Conservation (phyloP, 2,113 vertebrate genomes). For the Pampusana beccarii region DNA sequence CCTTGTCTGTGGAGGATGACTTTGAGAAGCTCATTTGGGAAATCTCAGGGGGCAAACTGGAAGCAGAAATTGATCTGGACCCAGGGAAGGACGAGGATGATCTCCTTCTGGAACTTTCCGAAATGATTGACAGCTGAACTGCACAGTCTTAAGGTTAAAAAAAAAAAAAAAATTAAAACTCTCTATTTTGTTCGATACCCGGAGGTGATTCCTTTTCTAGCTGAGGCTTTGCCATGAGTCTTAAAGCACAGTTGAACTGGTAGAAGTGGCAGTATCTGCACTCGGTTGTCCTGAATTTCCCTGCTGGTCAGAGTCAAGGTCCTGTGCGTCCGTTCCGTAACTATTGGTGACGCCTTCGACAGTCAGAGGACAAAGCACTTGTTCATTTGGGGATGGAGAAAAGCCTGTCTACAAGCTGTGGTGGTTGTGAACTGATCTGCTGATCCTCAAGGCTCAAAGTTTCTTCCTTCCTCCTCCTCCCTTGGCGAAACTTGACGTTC, state of each 20-base stretch:
- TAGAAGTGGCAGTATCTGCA: constrained; percentile 23
- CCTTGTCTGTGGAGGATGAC: constrained; percentile 82
- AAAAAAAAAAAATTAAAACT: constrained; percentile 38
- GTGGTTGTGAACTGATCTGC: not conserved
- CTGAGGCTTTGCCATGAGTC: constrained; percentile 52
- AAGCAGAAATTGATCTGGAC: constrained; percentile 87
- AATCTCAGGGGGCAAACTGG: constrained; percentile 89
- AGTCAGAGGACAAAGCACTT: not conserved
- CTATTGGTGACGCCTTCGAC: not conserved
- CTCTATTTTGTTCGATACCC: constrained; percentile 36
- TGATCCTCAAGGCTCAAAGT: not conserved
- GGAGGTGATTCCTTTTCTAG: constrained; percentile 43
- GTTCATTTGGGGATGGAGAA: not conserved
- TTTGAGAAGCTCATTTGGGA: constrained; percentile 93
- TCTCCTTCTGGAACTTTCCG: constrained; percentile 91
- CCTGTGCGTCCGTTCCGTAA: not conserved
- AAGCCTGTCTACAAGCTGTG: not conserved
- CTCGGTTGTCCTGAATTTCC: constrained; percentile 47
- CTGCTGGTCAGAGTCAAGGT: constrained; percentile 60
- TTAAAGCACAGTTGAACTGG: constrained; percentile 65
- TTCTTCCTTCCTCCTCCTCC: not conserved
- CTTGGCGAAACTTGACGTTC: not conserved
- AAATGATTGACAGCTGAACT: constrained; percentile 93
- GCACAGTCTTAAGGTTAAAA: not conserved
- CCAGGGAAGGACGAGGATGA: constrained; percentile 90